phyloP scores from a whole-genome alignment of 92 coral and sea anemone genomes.

The Palythoa caribaeorum region DNA sequence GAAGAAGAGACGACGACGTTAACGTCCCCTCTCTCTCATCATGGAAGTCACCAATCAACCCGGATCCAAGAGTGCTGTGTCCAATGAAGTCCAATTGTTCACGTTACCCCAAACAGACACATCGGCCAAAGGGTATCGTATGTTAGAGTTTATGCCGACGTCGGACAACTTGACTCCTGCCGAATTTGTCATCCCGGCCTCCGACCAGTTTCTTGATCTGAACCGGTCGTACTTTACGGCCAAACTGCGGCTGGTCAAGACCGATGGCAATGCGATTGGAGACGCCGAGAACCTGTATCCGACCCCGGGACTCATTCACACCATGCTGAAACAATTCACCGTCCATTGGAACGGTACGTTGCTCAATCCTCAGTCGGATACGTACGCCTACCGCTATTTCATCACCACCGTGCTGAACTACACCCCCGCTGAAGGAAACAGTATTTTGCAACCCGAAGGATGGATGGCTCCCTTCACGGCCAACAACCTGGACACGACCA shows the following conservation, averaged over 20 bases:
- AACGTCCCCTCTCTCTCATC: too few species aligned
- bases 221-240: neutral
- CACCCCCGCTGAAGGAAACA: neutral
- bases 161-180: slow-evolving; percentile 31
- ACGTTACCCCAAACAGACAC: neutral
- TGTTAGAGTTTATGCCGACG: neutral
- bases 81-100: neutral
- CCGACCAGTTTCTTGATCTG: slow-evolving; percentile 41
- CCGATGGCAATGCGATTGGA: neutral
- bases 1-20: too few species aligned
- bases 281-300: neutral
- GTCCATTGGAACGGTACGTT: neutral
- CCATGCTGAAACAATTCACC: neutral
- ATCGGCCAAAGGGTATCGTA: neutral
- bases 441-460: neutral
- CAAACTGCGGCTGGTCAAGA: neutral
- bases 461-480: neutral
- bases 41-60: neutral
- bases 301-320: neutral
- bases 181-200: slow-evolving; percentile 33
- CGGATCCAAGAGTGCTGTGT: neutral
- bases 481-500: neutral
- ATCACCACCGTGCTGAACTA: neutral
- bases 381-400: neutral
- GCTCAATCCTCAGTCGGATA: neutral